Percentiles rank a stretch among this genome's conserved stretches.
Evolutionary conservation across 2,113 vertebrate genomes (phyloP).

Genomic region (Phyllostomus hastatus): DNA sequence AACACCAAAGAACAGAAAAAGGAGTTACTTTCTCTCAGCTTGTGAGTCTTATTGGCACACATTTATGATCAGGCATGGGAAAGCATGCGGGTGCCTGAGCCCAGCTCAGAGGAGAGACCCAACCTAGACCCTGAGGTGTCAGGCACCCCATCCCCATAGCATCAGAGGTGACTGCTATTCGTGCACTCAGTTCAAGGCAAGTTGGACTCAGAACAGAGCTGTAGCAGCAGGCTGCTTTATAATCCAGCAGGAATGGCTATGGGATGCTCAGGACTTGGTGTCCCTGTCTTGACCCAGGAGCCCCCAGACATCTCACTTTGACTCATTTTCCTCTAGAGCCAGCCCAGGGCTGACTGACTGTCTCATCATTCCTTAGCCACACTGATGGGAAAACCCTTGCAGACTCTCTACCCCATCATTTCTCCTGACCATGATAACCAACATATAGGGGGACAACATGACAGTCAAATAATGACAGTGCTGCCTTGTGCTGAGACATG

Average conservation of each 20-base stretch:
- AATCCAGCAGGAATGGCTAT: neutral
- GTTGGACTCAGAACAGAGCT: neutral
- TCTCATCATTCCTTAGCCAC: neutral
- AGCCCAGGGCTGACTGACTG: neutral
- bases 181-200: neutral
- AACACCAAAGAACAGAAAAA: conserved; percentile 52
- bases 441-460: neutral
- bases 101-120: neutral
- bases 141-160: neutral
- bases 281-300: neutral
- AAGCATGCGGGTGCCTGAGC: neutral
- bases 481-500: neutral
- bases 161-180: neutral
- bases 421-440: neutral
- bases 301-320: neutral
- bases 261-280: neutral
- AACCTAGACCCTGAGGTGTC: neutral
- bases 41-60: neutral
- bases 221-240: neutral
- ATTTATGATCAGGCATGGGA: neutral
- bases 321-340: neutral
- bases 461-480: fast-evolving
- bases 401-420: neutral
- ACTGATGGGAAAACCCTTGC: neutral
- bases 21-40: neutral